These are phyloP conservation scores for Nansenia antarctica DNA, from an alignment of 2,113 vertebrate genomes.

Conservation along the genomic window DNA sequence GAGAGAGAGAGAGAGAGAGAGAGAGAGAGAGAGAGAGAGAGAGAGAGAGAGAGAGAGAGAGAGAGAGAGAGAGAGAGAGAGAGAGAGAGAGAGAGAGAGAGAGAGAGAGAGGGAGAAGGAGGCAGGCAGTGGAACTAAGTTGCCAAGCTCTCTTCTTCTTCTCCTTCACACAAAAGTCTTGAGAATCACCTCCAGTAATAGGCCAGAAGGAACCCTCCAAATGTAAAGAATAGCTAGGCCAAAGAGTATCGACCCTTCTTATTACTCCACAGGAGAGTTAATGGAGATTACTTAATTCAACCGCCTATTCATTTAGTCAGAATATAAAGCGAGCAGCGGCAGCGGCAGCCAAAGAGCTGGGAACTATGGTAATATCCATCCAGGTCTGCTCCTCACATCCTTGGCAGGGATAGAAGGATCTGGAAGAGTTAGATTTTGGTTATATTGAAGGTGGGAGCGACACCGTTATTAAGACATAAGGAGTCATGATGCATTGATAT, in stretches of 20 bases:
- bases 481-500: too few species aligned
- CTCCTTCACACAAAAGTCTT: slow-evolving; percentile 48
- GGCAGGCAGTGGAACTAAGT: too few species aligned
- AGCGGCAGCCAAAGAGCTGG: slow-evolving; percentile 36
- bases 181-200: slow-evolving; percentile 67
- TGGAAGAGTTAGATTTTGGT: too few species aligned
- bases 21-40: too few species aligned
- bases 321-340: slow-evolving; percentile 48
- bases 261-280: slow-evolving; percentile 55
- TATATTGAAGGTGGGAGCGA: too few species aligned
- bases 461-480: too few species aligned
- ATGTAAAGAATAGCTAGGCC: slow-evolving; percentile 58
- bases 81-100: too few species aligned
- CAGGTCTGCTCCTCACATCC: neutral
- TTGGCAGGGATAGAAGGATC: slow-evolving; percentile 24
- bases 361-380: slow-evolving; percentile 9
- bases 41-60: too few species aligned
- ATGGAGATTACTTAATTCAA: slow-evolving; percentile 65
- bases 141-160: too few species aligned
- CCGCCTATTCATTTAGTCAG: slow-evolving; percentile 57
- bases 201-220: slow-evolving; percentile 59
- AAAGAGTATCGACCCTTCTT: slow-evolving; percentile 61
- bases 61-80: too few species aligned
- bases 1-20: too few species aligned
- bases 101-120: too few species aligned